Percentiles rank a stretch among this genome's conserved stretches.
Evolutionary conservation across 2,113 vertebrate genomes (phyloP).

Genomic region (Solenodon paradoxus): DNA sequence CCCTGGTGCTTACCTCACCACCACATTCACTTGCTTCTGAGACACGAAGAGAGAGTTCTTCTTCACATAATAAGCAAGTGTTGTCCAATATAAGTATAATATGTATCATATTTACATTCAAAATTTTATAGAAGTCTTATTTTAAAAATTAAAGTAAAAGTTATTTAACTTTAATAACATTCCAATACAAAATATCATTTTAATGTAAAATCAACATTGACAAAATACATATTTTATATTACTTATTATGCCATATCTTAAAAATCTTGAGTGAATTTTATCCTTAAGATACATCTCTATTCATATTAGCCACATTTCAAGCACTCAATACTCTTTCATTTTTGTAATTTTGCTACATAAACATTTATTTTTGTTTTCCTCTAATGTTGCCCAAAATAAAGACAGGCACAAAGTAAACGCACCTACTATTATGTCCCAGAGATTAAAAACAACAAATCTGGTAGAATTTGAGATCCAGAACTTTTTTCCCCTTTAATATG

Average conservation of each 20-base stretch:
- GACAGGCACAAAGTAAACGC: background rate
- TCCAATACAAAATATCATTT: background rate
- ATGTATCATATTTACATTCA: background rate
- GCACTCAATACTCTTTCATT: background rate
- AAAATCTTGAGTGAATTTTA: background rate
- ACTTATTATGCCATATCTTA: background rate
- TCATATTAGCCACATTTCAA: background rate
- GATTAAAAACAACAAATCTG: background rate
- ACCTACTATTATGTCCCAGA: background rate
- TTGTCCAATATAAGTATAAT: background rate
- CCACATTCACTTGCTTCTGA: background rate
- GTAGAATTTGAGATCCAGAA: background rate
- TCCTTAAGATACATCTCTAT: background rate
- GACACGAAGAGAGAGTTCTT: background rate
- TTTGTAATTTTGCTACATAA: background rate
- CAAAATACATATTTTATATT: background rate
- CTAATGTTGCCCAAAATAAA: background rate
- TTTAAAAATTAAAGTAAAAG: background rate
- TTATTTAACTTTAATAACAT: background rate
- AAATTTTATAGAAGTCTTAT: background rate
- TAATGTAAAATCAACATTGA: background rate
- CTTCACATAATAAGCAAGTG: background rate
- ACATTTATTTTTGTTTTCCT: background rate
- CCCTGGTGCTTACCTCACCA: background rate
- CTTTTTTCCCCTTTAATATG: background rate